Conservation (phyloP, 2,113 vertebrate genomes). For the Mirza zaza region DNA sequence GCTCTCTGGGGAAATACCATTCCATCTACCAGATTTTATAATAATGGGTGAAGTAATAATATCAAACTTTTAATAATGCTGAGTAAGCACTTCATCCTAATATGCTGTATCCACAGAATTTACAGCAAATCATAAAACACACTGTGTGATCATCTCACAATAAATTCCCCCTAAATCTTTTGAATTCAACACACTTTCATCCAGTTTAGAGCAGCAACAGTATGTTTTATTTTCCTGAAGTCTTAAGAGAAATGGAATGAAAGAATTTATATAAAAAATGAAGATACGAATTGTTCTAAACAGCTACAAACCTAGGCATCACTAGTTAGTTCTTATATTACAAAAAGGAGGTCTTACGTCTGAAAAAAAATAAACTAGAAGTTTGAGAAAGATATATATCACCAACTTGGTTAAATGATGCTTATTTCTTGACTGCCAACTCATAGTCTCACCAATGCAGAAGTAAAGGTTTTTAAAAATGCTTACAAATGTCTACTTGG, state of each 20-base stretch:
- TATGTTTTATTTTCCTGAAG: neutral
- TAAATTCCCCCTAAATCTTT: slow-evolving; percentile 40
- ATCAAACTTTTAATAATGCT: slow-evolving; percentile 28
- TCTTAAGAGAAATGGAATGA: neutral
- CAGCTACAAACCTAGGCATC: neutral
- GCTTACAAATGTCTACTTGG: neutral
- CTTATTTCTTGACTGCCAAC: neutral
- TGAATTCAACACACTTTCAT: slow-evolving; percentile 34
- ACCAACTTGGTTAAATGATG: neutral
- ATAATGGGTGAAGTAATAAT: neutral
- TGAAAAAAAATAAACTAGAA: neutral
- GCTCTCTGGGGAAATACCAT: slow-evolving; percentile 30
- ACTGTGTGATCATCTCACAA: neutral
- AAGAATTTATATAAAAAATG: neutral
- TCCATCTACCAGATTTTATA: neutral
- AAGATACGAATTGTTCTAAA: neutral
- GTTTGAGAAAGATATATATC: neutral
- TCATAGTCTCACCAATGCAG: neutral
- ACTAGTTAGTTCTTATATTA: neutral
- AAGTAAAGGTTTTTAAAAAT: neutral
- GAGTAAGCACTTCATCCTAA: slow-evolving; percentile 5
- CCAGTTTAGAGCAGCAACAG: neutral
- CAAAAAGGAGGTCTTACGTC: neutral
- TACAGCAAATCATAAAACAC: slow-evolving; percentile 62
- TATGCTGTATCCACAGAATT: slow-evolving; percentile 30